These are phyloP conservation scores for Ophioninae sp. DNA, from an alignment of 2,888 invertebrate species.

Conservation along the genomic window DNA sequence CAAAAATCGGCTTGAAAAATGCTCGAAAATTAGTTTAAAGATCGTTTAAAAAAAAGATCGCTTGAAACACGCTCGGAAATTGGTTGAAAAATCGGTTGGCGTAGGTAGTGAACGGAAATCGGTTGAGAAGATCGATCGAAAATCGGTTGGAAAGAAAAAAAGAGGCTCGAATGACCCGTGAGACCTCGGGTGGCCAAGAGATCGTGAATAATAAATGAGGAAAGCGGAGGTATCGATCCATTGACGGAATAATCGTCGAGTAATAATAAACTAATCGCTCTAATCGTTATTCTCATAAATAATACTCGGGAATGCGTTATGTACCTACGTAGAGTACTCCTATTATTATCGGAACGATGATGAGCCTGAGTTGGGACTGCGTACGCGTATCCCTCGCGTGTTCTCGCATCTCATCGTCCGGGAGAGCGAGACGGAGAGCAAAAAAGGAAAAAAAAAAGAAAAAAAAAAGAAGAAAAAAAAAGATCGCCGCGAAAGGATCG, in stretches of 20 bases:
- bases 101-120: too few relatives aligned
- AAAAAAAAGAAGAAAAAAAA: conserved; percentile 4
- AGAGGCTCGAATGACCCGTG: background rate
- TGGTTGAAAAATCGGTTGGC: too few relatives aligned
- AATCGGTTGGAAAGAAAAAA: background rate
- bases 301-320: conserved; percentile 16
- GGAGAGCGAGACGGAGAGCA: background rate
- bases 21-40: too few relatives aligned
- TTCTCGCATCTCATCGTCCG: conserved; percentile 24
- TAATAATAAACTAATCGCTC: conserved; percentile 51
- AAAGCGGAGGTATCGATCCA: conserved; percentile 25
- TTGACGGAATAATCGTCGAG: conserved; percentile 42
- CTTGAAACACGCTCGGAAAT: too few relatives aligned
- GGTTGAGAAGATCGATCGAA: background rate
- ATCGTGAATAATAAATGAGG: conserved; percentile 10
- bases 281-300: conserved; percentile 31
- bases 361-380: conserved; percentile 13
- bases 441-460: background rate
- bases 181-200: background rate
- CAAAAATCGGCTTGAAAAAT: too few relatives aligned
- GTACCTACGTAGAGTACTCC: conserved; percentile 9
- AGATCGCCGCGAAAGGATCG: conserved; percentile 38
- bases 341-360: conserved; percentile 40
- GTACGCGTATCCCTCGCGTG: conserved; percentile 22
- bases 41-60: too few relatives aligned